Base-by-base conservation (phyloP, 2,888 invertebrate species). In the Acleris sparsana region DNA sequence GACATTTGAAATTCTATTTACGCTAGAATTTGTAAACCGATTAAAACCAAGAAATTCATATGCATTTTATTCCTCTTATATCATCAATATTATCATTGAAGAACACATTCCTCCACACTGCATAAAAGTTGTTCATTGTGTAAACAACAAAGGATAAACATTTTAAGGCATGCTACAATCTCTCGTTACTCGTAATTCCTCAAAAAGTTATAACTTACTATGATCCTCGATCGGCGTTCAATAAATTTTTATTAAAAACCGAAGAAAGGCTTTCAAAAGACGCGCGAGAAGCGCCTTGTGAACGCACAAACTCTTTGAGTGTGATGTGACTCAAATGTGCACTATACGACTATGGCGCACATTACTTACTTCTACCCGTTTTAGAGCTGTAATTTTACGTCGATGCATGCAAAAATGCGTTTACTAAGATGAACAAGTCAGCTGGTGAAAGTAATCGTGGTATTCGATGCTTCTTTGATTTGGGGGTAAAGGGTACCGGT, bases 191-290 rank as follows among this genome's bases (percentile, higher is more conserved):
- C 56, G 51, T 56, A 52, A 62, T 61, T 65, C 56, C 56, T 56
- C 22, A 60, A 60, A 57, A 65, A 65, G 51, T 62, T 56, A 56
- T n/a, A 11, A 52, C 61, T 66, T 66, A n/a, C n/a, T n/a, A 65
- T 65, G 65, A 65, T 66, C 39, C 66, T 61, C 63, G 60, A 66
- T 62, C 63, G 75, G 76, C 73, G 86, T 86, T 86, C 85, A 84
- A 80, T 76, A 80, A 78, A 80, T 79, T 78, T 85, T 85, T 87
- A 88, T 89, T 87, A 85, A 87, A 85, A 86, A 80, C 77, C 75
- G 76, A 75, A 80, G 79, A 81, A 79, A 81, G 81, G 79, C 78
- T 82, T 84, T 86, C 72, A 85, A 85, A 86, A 84, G 85, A 78
- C 80, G 75, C 71, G 77, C 74, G 72, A 78, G 76, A 79, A 82